A percentile compares a stretch with the other conserved stretches of the same genome.
Evolutionary conservation across 2,888 invertebrate genomes (phyloP).

Genomic region (Aproaerema taeniolella): DNA sequence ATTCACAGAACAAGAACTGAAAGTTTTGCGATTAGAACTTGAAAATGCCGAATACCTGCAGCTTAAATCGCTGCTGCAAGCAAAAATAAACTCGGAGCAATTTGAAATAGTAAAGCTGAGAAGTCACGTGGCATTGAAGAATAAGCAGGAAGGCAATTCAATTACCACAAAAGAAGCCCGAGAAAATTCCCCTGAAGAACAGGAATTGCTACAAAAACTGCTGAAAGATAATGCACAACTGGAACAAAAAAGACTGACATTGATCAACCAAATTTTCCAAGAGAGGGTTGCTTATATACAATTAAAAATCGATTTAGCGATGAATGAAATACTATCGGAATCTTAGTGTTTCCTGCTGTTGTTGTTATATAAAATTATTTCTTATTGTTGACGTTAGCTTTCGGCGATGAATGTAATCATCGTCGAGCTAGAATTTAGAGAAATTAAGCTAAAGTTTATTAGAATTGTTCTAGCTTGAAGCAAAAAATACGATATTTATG

Average conservation of each 20-base stretch:
- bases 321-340: conserved; percentile 74
- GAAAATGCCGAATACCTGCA: conserved; percentile 82
- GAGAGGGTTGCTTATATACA: conserved; percentile 84
- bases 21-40: conserved; percentile 78
- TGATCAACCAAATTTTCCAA: conserved; percentile 84
- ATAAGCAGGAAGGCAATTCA: conserved; percentile 54
- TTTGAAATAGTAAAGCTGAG: conserved; percentile 83
- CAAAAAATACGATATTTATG: too few relatives aligned
- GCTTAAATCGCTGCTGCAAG: conserved; percentile 82
- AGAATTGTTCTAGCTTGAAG: too few relatives aligned
- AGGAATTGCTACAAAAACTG: conserved; percentile 56
- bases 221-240: conserved; percentile 81
- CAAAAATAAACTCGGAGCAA: conserved; percentile 84
- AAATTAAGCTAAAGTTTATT: too few relatives aligned
- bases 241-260: conserved; percentile 81
- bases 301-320: conserved; percentile 82
- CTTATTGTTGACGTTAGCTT: conserved; percentile 1
- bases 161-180: conserved; percentile 48
- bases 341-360: conserved; percentile 35
- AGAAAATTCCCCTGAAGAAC: conserved; percentile 54
- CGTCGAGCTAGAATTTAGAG: too few relatives aligned
- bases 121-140: conserved; percentile 70
- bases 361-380: not conserved
- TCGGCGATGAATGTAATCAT: too few relatives aligned
- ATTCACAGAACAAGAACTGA: conserved; percentile 76